phyloP scores from a whole-genome alignment of 2,797 vertebrate genomes.

The Pogoniulus pusillus region DNA sequence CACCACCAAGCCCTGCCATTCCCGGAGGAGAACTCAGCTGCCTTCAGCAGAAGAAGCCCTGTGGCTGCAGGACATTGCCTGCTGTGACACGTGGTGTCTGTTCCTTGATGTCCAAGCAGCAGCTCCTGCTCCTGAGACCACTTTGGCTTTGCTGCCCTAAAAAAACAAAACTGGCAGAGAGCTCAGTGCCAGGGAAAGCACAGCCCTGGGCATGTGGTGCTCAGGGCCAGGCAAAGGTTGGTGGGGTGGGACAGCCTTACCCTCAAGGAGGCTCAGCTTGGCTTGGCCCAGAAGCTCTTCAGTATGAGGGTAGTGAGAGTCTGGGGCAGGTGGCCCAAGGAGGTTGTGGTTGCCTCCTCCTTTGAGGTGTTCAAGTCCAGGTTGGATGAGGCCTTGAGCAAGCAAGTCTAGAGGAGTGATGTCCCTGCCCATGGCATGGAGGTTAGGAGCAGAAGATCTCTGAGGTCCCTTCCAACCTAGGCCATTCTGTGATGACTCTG shows the following conservation, averaged over 20 bases:
- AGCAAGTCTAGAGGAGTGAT: too few species aligned
- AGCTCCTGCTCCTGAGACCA: not conserved
- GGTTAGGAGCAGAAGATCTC: too few species aligned
- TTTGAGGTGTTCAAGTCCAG: too few species aligned
- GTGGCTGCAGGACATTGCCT: not conserved
- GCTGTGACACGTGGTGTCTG: rapidly evolving
- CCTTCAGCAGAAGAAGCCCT: not conserved
- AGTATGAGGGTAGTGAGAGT: too few species aligned
- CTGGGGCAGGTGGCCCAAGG: too few species aligned
- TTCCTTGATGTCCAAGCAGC: not conserved
- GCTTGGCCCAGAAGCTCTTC: too few species aligned
- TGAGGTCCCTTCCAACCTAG: too few species aligned
- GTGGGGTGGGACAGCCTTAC: not conserved
- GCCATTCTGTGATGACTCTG: too few species aligned
- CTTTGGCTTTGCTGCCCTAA: not conserved
- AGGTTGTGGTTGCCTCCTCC: too few species aligned
- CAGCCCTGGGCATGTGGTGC: not conserved
- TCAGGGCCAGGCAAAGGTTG: not conserved
- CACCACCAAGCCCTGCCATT: rapidly evolving
- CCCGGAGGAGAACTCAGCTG: not conserved
- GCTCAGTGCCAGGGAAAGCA: not conserved
- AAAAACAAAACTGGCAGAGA: not conserved
- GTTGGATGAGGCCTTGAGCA: too few species aligned
- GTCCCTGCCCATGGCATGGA: too few species aligned
- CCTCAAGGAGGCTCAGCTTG: rapidly evolving